Evolutionary conservation across 2,113 vertebrate genomes (phyloP).

Genomic region (Australoheros scitulus): DNA sequence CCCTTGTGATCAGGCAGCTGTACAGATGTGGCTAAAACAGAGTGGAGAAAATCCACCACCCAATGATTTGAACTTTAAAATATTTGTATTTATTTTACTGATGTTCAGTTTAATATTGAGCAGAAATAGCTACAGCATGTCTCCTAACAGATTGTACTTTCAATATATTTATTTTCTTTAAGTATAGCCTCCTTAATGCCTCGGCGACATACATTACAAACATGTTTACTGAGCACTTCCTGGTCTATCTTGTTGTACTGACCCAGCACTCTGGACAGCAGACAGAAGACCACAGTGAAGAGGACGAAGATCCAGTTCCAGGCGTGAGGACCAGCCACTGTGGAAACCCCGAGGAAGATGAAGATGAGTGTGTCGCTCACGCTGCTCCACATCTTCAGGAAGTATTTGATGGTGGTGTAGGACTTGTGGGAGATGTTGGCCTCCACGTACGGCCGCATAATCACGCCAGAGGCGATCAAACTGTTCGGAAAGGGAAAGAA

Average conservation of each 20-base stretch:
- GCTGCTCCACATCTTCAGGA: constrained; percentile 99
- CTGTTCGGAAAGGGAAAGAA: constrained; percentile 65
- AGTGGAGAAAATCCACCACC: rapidly evolving
- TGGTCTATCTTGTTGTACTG: constrained; percentile 24
- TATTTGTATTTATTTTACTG: too few relatives aligned
- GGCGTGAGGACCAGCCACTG: constrained; percentile 88
- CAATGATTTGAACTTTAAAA: background rate
- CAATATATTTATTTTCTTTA: too few relatives aligned
- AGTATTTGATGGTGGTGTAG: constrained; percentile 97
- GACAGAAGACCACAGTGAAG: constrained; percentile 89
- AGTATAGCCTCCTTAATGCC: too few relatives aligned
- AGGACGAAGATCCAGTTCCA: constrained; percentile 97
- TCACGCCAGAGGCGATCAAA: constrained; percentile 90
- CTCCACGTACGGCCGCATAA: constrained; percentile 95
- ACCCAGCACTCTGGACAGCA: constrained; percentile 92
- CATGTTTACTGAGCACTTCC: background rate
- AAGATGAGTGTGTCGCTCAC: constrained; percentile 98
- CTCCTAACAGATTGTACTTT: too few relatives aligned
- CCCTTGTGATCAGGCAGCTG: background rate
- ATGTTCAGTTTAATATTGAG: too few relatives aligned
- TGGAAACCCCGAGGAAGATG: constrained; percentile 96
- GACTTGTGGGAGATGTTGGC: constrained; percentile 99
- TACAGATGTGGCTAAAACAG: background rate
- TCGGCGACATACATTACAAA: too few relatives aligned
- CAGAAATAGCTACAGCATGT: too few relatives aligned